Conservation (phyloP, 2,888 invertebrate genomes). For the Trachelus tabidus region DNA sequence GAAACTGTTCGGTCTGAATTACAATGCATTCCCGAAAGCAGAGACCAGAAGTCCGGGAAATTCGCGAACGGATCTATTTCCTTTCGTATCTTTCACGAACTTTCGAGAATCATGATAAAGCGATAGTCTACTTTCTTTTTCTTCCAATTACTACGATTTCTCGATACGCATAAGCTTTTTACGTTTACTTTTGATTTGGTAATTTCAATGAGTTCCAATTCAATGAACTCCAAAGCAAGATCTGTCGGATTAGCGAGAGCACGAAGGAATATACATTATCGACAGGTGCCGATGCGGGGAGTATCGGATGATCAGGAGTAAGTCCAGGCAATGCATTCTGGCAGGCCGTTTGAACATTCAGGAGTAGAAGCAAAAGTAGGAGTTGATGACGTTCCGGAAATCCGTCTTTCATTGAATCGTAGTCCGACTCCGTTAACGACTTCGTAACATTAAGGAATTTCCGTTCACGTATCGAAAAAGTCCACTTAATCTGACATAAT, state of each 20-base stretch:
- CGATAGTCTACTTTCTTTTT: neutral
- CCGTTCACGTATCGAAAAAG: neutral
- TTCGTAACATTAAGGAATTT: neutral
- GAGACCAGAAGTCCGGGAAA: neutral
- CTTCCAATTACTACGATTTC: neutral
- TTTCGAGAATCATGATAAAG: neutral
- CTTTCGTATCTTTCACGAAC: conserved; percentile 7
- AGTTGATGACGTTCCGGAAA: neutral
- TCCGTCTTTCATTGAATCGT: neutral
- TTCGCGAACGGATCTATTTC: conserved; percentile 22
- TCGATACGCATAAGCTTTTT: neutral
- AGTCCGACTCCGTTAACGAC: neutral
- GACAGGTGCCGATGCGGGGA: neutral
- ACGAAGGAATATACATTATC: neutral
- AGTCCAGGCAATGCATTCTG: too few species aligned
- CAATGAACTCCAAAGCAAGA: too few species aligned
- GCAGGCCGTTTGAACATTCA: neutral
- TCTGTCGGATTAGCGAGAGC: neutral
- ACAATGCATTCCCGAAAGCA: conserved; percentile 52
- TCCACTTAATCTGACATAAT: conserved; percentile 7
- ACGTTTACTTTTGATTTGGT: neutral
- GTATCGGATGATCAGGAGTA: neutral
- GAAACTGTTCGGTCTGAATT: conserved; percentile 63
- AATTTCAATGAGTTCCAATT: neutral
- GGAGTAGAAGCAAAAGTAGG: neutral